A percentile compares a stretch with the other conserved stretches of the same genome.
Conservation (phyloP, 2,888 invertebrate genomes). For the Hipparchia sbordonii region DNA sequence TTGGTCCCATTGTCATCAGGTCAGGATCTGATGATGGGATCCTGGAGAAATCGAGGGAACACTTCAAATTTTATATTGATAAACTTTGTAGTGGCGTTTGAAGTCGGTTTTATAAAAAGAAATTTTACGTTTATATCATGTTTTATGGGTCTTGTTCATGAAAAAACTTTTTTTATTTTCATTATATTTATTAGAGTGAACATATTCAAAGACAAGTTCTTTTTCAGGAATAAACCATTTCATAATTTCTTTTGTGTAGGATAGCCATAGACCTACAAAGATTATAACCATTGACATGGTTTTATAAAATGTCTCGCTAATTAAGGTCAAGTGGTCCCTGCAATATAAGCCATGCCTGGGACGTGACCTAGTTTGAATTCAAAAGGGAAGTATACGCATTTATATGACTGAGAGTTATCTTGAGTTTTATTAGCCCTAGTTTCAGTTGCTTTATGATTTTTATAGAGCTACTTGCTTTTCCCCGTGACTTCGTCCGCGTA, state of each 20-base stretch:
- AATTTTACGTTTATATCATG: no score
- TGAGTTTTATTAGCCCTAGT: background rate
- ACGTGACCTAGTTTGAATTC: constrained; percentile 14
- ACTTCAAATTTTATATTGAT: no score
- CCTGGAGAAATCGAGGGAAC: no score
- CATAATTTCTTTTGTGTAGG: background rate
- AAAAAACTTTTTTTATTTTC: no score
- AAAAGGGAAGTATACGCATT: constrained; percentile 2
- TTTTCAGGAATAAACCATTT: background rate
- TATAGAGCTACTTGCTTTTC: background rate
- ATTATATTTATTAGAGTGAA: no score
- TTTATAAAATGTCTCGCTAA: constrained; percentile 21
- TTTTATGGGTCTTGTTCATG: no score
- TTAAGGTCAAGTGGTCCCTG: constrained; percentile 25
- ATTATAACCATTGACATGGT: constrained; percentile 17
- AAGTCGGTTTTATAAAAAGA: no score
- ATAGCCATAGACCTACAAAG: constrained; percentile 6
- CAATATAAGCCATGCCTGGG: background rate
- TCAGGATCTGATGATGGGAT: no score
- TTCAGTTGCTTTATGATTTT: constrained; percentile 14
- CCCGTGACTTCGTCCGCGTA: no score
- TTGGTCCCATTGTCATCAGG: no score
- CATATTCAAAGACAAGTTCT: no score
- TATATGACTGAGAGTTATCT: constrained; percentile 6
- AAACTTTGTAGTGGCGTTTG: no score